These are phyloP conservation scores for Cynopterus brachyotis DNA, from an alignment of 2,113 vertebrate species.

Conservation along the genomic window DNA sequence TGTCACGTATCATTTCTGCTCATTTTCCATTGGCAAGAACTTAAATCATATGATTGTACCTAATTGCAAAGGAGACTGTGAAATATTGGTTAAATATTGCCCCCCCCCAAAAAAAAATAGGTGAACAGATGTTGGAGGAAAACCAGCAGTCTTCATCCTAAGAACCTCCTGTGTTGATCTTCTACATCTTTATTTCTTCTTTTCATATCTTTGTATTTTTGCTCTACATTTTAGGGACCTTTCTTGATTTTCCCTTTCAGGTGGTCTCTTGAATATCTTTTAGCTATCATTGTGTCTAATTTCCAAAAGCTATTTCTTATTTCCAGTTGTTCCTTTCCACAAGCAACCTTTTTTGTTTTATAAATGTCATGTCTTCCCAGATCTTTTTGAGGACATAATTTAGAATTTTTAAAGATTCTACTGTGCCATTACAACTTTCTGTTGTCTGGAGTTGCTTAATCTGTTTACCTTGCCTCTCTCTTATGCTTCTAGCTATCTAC, in stretches of 20 bases:
- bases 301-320: not conserved
- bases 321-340: not conserved
- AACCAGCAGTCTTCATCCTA: not conserved
- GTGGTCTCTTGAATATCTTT: not conserved
- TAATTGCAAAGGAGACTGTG: not conserved
- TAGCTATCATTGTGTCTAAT: not conserved
- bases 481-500: not conserved
- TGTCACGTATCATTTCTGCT: not conserved
- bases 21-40: not conserved
- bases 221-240: not conserved
- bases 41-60: not conserved
- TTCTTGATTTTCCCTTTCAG: slow-evolving; percentile 2
- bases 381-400: not conserved
- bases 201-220: not conserved
- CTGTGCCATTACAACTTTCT: not conserved
- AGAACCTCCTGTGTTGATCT: not conserved
- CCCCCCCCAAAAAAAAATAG: not conserved
- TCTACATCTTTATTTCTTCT: not conserved
- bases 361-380: not conserved
- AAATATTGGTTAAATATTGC: not conserved
- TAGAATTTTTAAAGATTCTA: not conserved
- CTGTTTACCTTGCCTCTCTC: not conserved
- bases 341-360: not conserved
- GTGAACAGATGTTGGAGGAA: not conserved
- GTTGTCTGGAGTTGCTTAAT: not conserved